Base-by-base conservation (phyloP, 1,140 invertebrate genomes). In the Galleria mellonella region DNA sequence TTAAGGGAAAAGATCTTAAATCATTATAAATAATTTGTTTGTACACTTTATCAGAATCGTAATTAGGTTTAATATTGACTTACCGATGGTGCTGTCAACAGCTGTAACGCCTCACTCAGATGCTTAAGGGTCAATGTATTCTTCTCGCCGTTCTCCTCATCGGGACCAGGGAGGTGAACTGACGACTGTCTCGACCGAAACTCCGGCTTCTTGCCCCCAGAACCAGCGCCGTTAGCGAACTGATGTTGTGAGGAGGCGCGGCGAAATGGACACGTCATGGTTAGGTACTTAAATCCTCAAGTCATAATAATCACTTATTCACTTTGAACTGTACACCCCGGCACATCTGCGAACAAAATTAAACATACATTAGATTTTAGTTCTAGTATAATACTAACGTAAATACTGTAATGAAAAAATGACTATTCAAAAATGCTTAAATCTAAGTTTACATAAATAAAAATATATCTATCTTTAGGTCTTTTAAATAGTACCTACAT, bases 51-150 rank as follows among this genome's bases (percentile, higher is more conserved):
- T n/a, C n/a, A 23, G 17, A 23, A 23, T 23, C n/a, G 17, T 23
- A 23, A 3, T 3, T 23, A 23, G 17, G 17, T 23, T n/a, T n/a
- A n/a, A n/a, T n/a, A n/a, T n/a, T n/a, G n/a, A 81, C 84, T 81
- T 60, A 88, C 87, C 61, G 88, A 88, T 4, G 89, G 89, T 4
- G 88, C 87, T 28, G 88, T 90, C 9, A 90, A 62, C 3, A 90
- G 74, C 60, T 89, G 88, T 41, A 90, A 73, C 13, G 89, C 89
- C 62, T 88, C 87, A 46, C 89, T 89, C 40, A 90, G 69, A 66
- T 90, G 83, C 55, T 87, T 89, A 49, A 90, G 53, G 3, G 78
- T 86, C 13, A 87, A 58, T 0, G 85, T 81, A 47, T 81, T 82
- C 37, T 60, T 68, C 7, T 86, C 79, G 0, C 49, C 65, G n/a